phyloP scores from a whole-genome alignment of 2,113 vertebrate genomes.

The Mastomys coucha region DNA sequence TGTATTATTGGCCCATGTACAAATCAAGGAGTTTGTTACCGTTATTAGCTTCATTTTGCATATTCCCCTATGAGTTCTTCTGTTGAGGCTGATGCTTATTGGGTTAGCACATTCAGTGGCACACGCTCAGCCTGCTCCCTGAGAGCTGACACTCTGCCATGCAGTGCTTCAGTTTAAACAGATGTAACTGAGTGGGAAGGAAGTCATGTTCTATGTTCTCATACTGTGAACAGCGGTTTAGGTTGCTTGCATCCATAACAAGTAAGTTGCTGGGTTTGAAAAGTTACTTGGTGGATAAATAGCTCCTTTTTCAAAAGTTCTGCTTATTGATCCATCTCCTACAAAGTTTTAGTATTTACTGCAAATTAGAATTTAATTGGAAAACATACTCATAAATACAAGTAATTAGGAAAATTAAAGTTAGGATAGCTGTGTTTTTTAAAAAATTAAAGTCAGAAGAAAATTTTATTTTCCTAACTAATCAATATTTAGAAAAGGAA shows the following conservation, averaged over 20 bases:
- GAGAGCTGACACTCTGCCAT: neutral
- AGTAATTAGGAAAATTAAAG: slow-evolving; percentile 75
- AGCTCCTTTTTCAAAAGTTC: slow-evolving; percentile 59
- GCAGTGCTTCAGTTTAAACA: neutral
- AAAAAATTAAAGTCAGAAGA: slow-evolving; percentile 57
- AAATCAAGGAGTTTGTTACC: neutral
- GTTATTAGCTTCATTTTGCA: neutral
- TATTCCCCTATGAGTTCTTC: neutral
- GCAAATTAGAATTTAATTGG: slow-evolving; percentile 76
- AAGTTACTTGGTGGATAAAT: slow-evolving; percentile 46
- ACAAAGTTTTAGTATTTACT: slow-evolving; percentile 71
- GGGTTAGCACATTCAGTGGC: neutral
- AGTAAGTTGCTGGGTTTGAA: slow-evolving; percentile 29
- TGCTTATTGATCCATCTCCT: slow-evolving; percentile 52
- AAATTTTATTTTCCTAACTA: slow-evolving; percentile 72
- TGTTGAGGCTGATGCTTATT: neutral
- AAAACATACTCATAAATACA: slow-evolving; percentile 75
- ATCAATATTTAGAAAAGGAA: slow-evolving; percentile 70
- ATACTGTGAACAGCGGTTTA: neutral
- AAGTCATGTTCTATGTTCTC: neutral
- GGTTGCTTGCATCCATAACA: neutral
- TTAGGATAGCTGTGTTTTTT: slow-evolving; percentile 67
- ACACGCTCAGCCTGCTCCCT: neutral
- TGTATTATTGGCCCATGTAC: neutral
- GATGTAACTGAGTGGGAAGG: neutral